Evolutionary conservation across 2,113 vertebrate genomes (phyloP).

Genomic region (Apistogramma diplotaenia): DNA sequence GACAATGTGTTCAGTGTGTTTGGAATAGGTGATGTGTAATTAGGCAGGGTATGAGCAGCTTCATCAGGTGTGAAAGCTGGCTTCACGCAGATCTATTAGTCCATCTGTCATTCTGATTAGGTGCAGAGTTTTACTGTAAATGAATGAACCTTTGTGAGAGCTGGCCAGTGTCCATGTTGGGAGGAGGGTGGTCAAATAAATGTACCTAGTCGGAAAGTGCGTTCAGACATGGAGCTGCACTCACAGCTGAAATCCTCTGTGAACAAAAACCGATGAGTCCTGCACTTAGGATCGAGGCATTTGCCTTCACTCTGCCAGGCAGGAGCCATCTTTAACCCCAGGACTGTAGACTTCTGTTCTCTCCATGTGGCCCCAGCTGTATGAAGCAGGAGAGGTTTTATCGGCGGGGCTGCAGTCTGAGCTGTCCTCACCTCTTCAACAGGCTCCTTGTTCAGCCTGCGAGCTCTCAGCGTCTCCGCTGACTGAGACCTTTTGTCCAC

Average conservation of each 20-base stretch:
- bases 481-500: constrained; percentile 18
- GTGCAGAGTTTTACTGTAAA: no score
- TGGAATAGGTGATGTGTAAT: neutral
- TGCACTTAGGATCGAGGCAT: rapidly evolving
- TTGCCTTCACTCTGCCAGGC: neutral
- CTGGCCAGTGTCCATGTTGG: no score
- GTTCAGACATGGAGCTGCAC: neutral
- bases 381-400: neutral
- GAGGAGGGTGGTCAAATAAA: neutral
- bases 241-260: neutral
- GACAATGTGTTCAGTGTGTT: neutral
- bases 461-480: neutral
- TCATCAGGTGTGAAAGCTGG: neutral
- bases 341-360: neutral
- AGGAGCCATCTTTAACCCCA: neutral
- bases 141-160: no score
- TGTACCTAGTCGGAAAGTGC: neutral
- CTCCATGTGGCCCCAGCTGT: neutral
- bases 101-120: no score
- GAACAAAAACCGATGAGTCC: neutral
- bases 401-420: neutral
- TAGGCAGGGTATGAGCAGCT: neutral
- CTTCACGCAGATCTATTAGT: no score
- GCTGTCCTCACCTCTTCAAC: constrained; percentile 1
- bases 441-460: constrained; percentile 4